Evolutionary conservation across 1,140 invertebrate species (phyloP), one percentile per base, ranked within the genome.

Genomic region (Linepithema humile): DNA sequence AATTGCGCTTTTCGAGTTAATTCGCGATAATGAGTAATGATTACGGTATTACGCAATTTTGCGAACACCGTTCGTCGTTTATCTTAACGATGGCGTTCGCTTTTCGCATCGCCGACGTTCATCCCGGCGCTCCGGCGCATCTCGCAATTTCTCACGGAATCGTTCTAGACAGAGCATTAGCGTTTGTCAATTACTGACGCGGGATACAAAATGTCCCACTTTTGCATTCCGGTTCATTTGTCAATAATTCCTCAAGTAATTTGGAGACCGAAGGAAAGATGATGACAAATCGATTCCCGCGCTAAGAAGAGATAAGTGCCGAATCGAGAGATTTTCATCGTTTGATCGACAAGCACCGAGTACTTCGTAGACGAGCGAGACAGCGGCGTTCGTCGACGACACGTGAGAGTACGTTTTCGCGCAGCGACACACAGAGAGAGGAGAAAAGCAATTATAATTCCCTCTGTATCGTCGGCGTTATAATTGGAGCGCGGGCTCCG

Each of bases 371-470:
- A 69, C 10, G 40, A 75, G 73, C 17, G 15, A 26, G 15, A 35
- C 74, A 15, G 4, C 17, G 45, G 10, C 62, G 64, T 85, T 82
- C 75, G 82, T 84, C 45, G 48, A 43, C 62, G 65, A 74, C 70
- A 85, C 62, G 74, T 67, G 62, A 82, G 69, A 43, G 59, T 57
- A 60, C 50, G 48, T 35, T 85, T 78, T 57, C 43, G 59, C 20
- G 73, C 65, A 72, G 74, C 75, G 75, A 80, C 75, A 80, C 62
- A 29, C 64, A n/a, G 17, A 20, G 69, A 83, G 59, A 69, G 40
- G 64, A 48, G 55, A 84, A 88, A 91, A 91, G 90, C 91, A 93
- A 94, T 94, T 93, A 93, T 93, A 92, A 94, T 92, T 93, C 93
- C 85, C 80, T 77, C 55, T 90, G 85, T 92, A 93, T 92, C 90